Conservation (phyloP, 2,113 vertebrate genomes). For the Puntigrus tetrazona region DNA sequence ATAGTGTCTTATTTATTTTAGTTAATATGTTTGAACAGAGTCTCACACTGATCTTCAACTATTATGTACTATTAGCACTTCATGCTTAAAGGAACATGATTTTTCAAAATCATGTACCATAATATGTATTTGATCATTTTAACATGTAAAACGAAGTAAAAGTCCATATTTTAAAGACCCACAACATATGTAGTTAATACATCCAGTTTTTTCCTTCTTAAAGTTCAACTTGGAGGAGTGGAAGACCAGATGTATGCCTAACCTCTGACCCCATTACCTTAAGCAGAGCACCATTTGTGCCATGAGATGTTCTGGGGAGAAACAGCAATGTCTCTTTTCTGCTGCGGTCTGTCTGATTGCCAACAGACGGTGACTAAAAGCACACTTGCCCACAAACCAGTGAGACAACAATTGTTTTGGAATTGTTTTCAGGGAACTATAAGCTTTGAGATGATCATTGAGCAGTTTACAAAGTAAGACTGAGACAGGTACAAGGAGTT, state of each 20-base stretch:
- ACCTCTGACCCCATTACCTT: constrained; percentile 61
- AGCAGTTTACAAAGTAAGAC: background rate
- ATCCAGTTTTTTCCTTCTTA: constrained; percentile 39
- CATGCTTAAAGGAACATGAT: background rate
- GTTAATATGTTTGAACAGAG: background rate
- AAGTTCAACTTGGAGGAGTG: constrained; percentile 56
- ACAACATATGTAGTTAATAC: constrained; percentile 28
- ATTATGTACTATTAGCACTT: background rate
- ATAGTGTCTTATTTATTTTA: too few relatives aligned
- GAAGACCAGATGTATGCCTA: constrained; percentile 60
- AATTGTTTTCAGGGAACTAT: constrained; percentile 20
- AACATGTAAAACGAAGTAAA: background rate
- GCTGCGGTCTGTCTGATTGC: constrained; percentile 13
- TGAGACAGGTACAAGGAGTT: constrained; percentile 28
- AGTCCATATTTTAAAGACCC: background rate
- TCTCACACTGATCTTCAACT: background rate
- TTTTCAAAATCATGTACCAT: background rate
- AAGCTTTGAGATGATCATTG: constrained; percentile 17
- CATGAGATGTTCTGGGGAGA: constrained; percentile 41
- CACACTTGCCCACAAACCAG: background rate
- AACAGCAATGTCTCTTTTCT: constrained; percentile 37
- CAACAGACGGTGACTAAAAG: constrained; percentile 12
- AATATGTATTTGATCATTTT: background rate
- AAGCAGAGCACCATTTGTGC: constrained; percentile 54
- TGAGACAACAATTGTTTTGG: constrained; percentile 9